Conservation (phyloP, 2,113 vertebrate genomes). For the Tylochromis polylepis region DNA sequence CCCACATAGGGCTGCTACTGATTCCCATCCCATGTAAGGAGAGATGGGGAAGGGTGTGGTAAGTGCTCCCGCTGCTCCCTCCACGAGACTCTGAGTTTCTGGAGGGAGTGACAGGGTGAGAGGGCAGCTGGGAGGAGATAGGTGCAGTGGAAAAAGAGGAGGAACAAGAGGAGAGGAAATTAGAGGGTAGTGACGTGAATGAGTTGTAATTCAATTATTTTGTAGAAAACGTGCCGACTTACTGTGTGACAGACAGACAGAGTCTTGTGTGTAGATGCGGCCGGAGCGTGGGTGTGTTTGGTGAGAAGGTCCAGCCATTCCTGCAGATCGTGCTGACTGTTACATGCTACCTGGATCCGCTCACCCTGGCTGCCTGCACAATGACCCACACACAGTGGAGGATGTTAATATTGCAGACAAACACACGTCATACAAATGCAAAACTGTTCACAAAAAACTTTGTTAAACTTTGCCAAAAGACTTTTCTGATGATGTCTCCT, state of each 20-base stretch:
- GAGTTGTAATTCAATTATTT: background rate
- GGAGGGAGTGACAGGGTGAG: slow-evolving; percentile 82
- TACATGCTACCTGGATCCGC: slow-evolving; percentile 88
- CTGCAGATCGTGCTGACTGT: slow-evolving; percentile 85
- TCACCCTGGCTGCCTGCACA: slow-evolving; percentile 85
- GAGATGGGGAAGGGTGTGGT: slow-evolving; percentile 88
- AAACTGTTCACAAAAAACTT: background rate
- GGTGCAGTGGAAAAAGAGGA: background rate
- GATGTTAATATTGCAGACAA: background rate
- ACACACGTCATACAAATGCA: background rate
- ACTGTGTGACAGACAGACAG: slow-evolving; percentile 90
- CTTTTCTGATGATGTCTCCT: background rate
- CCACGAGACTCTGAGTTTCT: slow-evolving; percentile 85
- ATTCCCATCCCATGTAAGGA: slow-evolving; percentile 78
- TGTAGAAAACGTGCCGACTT: slow-evolving; percentile 22
- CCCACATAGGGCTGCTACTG: slow-evolving; percentile 82
- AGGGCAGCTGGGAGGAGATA: slow-evolving; percentile 78
- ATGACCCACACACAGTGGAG: background rate
- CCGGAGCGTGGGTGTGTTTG: slow-evolving; percentile 82
- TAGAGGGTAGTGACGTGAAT: fast-evolving
- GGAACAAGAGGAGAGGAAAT: fast-evolving
- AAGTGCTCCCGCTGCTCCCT: slow-evolving; percentile 72
- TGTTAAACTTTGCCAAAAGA: too few species aligned
- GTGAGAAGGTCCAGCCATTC: slow-evolving; percentile 93
- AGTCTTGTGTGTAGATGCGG: slow-evolving; percentile 77